These are phyloP conservation scores for Gopherus flavomarginatus DNA, from an alignment of 2,113 vertebrate species.

Conservation along the genomic window DNA sequence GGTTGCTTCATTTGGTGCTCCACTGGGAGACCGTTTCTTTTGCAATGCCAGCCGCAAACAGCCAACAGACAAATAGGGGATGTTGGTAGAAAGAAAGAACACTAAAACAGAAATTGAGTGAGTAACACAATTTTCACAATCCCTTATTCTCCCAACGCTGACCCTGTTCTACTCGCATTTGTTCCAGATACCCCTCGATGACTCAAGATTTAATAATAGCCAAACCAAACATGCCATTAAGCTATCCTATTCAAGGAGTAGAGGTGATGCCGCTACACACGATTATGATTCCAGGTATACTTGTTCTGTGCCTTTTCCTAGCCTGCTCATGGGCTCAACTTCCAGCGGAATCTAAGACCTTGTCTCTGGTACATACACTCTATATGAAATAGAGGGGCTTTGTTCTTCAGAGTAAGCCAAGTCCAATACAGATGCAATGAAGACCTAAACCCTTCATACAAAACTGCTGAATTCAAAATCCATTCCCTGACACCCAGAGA, in stretches of 20 bases:
- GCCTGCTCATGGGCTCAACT: neutral
- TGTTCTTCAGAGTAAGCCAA: neutral
- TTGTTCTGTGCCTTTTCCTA: neutral
- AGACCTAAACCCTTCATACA: neutral
- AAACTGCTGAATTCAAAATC: neutral
- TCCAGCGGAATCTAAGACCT: neutral
- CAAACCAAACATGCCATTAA: slow-evolving; percentile 72
- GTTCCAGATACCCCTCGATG: neutral
- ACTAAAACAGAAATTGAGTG: too few species aligned
- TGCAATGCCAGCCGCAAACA: neutral
- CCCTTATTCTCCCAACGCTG: neutral
- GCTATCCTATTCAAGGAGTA: slow-evolving; percentile 68
- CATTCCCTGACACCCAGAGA: neutral
- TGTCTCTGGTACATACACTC: neutral
- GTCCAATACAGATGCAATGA: neutral
- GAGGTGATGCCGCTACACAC: slow-evolving; percentile 70
- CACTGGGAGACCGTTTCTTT: neutral
- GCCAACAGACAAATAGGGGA: neutral
- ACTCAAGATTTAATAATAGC: slow-evolving; percentile 18
- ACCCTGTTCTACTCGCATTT: neutral
- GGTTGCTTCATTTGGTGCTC: neutral
- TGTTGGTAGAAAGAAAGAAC: neutral
- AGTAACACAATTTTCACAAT: neutral
- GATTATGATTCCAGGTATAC: slow-evolving; percentile 63
- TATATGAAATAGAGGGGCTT: neutral